A percentile compares a stretch with the other conserved stretches of the same genome.
Conservation (phyloP, 1,140 invertebrate genomes). For the Drosophila trapezifrons region DNA sequence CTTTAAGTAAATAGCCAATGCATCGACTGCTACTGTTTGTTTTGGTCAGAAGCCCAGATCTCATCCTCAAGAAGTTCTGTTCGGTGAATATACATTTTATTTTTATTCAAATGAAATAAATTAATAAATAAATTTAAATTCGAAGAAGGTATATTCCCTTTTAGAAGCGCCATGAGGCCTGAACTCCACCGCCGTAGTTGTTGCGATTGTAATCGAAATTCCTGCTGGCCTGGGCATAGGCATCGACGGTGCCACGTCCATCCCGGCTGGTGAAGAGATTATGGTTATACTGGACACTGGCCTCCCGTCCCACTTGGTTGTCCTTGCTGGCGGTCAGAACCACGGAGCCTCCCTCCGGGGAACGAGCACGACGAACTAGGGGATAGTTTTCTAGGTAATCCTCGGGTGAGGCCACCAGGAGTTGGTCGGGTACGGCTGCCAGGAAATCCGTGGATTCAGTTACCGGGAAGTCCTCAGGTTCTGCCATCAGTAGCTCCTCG, state of each 20-base stretch:
- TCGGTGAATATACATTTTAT: slow-evolving; percentile 2
- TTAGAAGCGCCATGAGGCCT: slow-evolving; percentile 60
- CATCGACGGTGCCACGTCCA: slow-evolving; percentile 71
- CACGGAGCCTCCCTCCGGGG: slow-evolving; percentile 56
- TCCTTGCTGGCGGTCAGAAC: slow-evolving; percentile 49
- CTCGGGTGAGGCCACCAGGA: neutral
- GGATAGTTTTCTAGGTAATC: neutral
- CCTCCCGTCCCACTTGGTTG: slow-evolving; percentile 50
- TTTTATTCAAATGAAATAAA: slow-evolving; percentile 25
- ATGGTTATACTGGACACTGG: slow-evolving; percentile 64
- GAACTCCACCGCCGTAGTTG: slow-evolving; percentile 53
- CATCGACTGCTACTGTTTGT: slow-evolving; percentile 35
- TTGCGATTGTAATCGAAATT: slow-evolving; percentile 71
- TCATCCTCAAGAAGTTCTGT: neutral
- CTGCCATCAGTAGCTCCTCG: neutral
- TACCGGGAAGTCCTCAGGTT: neutral
- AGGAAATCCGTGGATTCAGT: neutral
- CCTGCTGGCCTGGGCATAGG: slow-evolving; percentile 69
- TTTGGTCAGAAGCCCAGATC: slow-evolving; percentile 22
- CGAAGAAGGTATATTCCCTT: neutral
- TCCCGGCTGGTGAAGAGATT: slow-evolving; percentile 62
- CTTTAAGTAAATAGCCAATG: slow-evolving; percentile 31
- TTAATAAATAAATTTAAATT: slow-evolving; percentile 12
- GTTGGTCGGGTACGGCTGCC: neutral
- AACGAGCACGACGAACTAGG: slow-evolving; percentile 39